Conservation (phyloP, 2,797 vertebrate species). For the Hipposideros larvatus region DNA sequence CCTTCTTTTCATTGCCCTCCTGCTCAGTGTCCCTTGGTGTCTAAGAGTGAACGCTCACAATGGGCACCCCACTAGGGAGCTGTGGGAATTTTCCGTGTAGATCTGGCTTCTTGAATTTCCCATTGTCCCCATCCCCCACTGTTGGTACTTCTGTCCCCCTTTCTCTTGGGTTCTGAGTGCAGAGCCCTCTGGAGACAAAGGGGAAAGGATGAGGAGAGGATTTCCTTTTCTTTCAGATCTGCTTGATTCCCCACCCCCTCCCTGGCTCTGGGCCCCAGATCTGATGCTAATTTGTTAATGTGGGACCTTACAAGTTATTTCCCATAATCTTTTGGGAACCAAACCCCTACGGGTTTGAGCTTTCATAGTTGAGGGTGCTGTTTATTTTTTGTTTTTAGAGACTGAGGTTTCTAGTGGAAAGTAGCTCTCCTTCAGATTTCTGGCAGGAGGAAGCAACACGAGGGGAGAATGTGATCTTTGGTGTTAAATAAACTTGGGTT, state of each 20-base stretch:
- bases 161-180: neutral
- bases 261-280: neutral
- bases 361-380: constrained; percentile 12
- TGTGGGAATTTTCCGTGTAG: constrained; percentile 55
- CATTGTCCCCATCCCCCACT: constrained; percentile 6
- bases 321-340: neutral
- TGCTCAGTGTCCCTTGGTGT: constrained; percentile 12
- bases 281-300: constrained; percentile 54
- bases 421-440: constrained; percentile 21
- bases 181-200: constrained; percentile 63
- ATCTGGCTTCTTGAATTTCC: neutral
- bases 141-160: constrained; percentile 4
- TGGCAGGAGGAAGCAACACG: neutral
- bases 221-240: constrained; percentile 71
- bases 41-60: neutral
- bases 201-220: constrained; percentile 30
- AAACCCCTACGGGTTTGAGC: neutral
- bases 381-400: constrained; percentile 35
- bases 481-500: neutral
- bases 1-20: neutral
- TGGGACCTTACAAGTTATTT: neutral
- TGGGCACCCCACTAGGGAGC: neutral
- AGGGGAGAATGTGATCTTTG: constrained; percentile 1
- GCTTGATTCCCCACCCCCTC: neutral
- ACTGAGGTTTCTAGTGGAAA: neutral